phyloP scores from a whole-genome alignment of 1,140 invertebrate genomes.

The Ceratosolen fusciceps region DNA sequence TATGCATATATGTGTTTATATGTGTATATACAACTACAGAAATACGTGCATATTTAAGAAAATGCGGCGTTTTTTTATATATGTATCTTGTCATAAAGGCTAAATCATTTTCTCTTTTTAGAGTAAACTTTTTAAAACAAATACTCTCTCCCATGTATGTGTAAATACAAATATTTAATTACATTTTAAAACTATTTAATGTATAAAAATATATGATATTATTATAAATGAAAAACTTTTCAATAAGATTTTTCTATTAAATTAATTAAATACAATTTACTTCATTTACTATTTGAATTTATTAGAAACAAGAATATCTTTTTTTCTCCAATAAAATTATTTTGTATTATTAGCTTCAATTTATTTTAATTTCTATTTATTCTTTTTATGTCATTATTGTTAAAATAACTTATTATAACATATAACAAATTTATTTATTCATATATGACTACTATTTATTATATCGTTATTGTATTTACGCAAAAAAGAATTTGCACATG shows the following conservation, averaged over 20 bases:
- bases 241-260: constrained; percentile 34
- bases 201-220: constrained; percentile 17
- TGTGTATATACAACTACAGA: constrained; percentile 19
- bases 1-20: not conserved
- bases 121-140: constrained; percentile 36
- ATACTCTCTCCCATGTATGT: constrained; percentile 29
- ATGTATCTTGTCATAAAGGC: constrained; percentile 22
- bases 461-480: constrained; percentile 27
- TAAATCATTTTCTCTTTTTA: constrained; percentile 31
- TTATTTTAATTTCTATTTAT: constrained; percentile 2
- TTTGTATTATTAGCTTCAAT: not conserved
- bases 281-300: not conserved
- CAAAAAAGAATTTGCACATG: constrained; percentile 26
- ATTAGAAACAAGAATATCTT: not conserved
- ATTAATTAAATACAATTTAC: not conserved
- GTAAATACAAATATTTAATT: constrained; percentile 23
- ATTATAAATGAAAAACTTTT: constrained; percentile 31
- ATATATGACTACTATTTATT: too few relatives aligned
- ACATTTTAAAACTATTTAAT: constrained; percentile 35
- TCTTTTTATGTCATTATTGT: constrained; percentile 11
- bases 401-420: not conserved
- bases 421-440: too few relatives aligned
- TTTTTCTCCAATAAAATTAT: not conserved
- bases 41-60: too few relatives aligned
- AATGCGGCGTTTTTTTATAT: constrained; percentile 29